These are phyloP conservation scores for Aptenodytes forsteri DNA, from an alignment of 2,113 vertebrate genomes.

Conservation along the genomic window DNA sequence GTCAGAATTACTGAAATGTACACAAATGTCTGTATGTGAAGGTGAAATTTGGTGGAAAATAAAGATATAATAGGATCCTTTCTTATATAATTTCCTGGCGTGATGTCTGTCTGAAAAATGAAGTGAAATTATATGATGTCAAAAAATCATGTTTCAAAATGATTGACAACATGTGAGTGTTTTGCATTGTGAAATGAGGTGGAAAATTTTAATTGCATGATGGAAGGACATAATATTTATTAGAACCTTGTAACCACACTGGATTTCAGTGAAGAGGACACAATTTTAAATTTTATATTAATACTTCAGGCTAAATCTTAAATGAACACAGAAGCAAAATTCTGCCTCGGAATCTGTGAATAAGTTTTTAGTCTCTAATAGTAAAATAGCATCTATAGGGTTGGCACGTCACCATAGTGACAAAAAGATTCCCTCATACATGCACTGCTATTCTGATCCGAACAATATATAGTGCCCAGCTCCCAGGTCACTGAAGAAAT, in stretches of 20 bases:
- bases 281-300: conserved; percentile 78
- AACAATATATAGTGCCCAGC: not conserved
- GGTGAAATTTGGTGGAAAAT: conserved; percentile 79
- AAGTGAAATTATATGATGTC: conserved; percentile 86
- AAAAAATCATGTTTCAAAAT: conserved; percentile 83
- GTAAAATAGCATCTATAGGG: conserved; percentile 45
- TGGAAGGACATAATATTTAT: conserved; percentile 86
- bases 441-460: not conserved
- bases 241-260: conserved; percentile 81
- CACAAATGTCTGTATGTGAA: conserved; percentile 75
- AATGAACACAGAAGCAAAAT: conserved; percentile 72
- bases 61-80: conserved; percentile 82
- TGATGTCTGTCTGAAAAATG: conserved; percentile 80
- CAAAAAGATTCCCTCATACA: conserved; percentile 36
- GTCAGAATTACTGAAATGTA: conserved; percentile 76
- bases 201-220: conserved; percentile 87
- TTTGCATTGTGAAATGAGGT: conserved; percentile 84
- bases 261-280: conserved; percentile 75
- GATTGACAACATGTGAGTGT: conserved; percentile 83
- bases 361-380: conserved; percentile 70
- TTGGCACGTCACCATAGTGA: conserved; percentile 17
- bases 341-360: conserved; percentile 52
- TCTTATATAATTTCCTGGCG: conserved; percentile 82
- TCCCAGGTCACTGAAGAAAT: not conserved
- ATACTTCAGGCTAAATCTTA: conserved; percentile 74